Evolutionary conservation across 2,888 invertebrate species (phyloP).

Genomic region (Mylabris sibirica): DNA sequence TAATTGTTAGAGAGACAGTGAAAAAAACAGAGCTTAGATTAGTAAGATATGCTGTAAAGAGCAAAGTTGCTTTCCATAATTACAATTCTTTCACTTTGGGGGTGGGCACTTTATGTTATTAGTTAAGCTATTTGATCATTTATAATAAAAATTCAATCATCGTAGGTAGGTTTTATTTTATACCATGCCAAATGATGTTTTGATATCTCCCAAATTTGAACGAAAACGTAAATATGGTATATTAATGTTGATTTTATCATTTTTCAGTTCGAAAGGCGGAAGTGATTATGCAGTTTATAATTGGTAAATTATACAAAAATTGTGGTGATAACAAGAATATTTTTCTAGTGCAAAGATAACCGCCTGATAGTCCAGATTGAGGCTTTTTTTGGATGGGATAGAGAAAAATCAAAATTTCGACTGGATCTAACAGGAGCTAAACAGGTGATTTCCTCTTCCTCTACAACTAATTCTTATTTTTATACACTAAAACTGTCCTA

Average conservation of each 20-base stretch:
- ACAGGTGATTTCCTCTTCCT: no score
- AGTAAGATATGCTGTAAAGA: slow-evolving; percentile 59
- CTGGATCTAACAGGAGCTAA: no score
- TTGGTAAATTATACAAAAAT: not conserved
- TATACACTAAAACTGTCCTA: no score
- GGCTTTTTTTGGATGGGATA: no score
- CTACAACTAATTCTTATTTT: no score
- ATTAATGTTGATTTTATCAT: not conserved
- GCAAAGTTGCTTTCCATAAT: slow-evolving; percentile 60
- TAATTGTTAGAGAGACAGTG: slow-evolving; percentile 56
- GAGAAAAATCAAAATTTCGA: no score
- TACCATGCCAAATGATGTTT: not conserved
- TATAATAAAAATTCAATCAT: slow-evolving; percentile 57
- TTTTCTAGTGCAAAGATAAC: not conserved
- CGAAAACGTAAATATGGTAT: not conserved
- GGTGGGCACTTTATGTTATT: slow-evolving; percentile 61
- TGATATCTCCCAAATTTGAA: not conserved
- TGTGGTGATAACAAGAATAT: not conserved
- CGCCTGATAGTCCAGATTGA: not conserved
- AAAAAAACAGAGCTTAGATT: slow-evolving; percentile 55
- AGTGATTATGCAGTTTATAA: not conserved
- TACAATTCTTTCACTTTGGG: slow-evolving; percentile 59
- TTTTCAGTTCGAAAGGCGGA: not conserved
- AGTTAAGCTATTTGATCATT: slow-evolving; percentile 62
- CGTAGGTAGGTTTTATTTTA: slow-evolving; percentile 24